These are phyloP conservation scores for Tiaroga cobitis DNA, from an alignment of 2,797 vertebrate species.

Conservation along the genomic window DNA sequence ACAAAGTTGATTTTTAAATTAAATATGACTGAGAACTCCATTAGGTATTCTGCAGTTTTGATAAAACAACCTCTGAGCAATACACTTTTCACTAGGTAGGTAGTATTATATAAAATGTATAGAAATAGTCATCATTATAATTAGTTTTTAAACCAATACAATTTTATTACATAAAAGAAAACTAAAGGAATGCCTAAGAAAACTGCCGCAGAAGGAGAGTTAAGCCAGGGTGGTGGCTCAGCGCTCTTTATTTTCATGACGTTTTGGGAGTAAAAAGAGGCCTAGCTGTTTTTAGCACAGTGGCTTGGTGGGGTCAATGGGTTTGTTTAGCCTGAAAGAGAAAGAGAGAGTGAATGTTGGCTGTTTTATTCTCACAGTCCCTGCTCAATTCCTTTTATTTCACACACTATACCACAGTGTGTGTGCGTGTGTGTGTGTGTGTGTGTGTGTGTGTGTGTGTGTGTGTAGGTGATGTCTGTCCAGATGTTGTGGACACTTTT, in stretches of 20 bases:
- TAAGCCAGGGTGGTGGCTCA: conserved; percentile 68
- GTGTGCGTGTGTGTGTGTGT: no score
- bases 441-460: neutral
- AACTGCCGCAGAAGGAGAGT: conserved; percentile 63
- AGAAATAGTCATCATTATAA: neutral
- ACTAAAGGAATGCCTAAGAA: neutral
- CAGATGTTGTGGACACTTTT: conserved; percentile 34
- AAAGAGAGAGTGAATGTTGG: neutral
- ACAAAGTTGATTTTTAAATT: conserved; percentile 1
- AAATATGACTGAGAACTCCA: neutral
- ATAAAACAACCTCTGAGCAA: neutral
- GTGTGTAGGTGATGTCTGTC: conserved; percentile 25
- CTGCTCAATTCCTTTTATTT: neutral
- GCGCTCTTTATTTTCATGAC: conserved; percentile 69
- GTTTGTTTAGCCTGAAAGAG: conserved; percentile 69
- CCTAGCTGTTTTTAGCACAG: conserved; percentile 73
- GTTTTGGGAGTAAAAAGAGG: conserved; percentile 69
- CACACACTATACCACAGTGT: conserved; percentile 8
- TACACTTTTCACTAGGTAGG: neutral
- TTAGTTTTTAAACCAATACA: neutral
- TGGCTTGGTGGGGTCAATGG: conserved; percentile 72
- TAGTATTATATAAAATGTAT: neutral
- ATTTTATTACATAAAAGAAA: neutral
- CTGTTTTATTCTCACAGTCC: neutral
- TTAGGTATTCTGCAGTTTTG: neutral